Conservation (phyloP, 2,888 invertebrate species). For the Hedychridium roseum region DNA sequence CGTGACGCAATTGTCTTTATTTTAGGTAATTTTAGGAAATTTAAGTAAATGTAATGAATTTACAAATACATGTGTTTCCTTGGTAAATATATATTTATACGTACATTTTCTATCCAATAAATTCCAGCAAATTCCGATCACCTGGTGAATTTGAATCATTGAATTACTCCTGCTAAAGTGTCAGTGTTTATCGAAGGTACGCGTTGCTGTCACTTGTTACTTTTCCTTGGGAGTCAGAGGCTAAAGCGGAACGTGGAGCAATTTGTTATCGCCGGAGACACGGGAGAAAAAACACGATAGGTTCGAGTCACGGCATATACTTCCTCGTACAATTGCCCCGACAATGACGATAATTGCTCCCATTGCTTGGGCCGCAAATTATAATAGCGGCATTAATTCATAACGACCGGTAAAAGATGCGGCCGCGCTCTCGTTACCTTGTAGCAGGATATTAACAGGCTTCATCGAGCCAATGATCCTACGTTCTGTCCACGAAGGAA, state of each 20-base stretch:
- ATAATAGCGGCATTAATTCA: constrained; percentile 10
- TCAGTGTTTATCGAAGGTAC: no score
- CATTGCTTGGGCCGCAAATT: constrained; percentile 17
- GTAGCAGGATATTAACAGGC: no score
- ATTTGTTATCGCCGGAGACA: no score
- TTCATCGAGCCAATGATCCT: no score
- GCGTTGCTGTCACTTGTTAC: no score
- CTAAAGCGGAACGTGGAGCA: no score
- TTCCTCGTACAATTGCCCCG: background rate
- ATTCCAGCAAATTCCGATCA: background rate
- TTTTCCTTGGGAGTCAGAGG: no score
- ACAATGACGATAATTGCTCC: constrained; percentile 10
- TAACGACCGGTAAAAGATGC: constrained; percentile 1
- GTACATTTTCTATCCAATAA: background rate
- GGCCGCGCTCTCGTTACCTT: no score
- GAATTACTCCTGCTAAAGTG: no score
- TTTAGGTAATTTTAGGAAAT: background rate
- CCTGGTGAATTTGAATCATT: background rate
- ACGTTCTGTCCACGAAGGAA: no score
- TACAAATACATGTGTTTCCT: background rate
- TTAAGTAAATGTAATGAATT: background rate
- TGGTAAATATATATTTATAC: background rate
- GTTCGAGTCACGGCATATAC: constrained; percentile 10
- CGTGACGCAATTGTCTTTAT: no score
- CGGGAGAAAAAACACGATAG: no score